Percentiles rank a stretch among this genome's conserved stretches.
Evolutionary conservation across 2,888 invertebrate species (phyloP).

Genomic region (Drosophila anceps): DNA sequence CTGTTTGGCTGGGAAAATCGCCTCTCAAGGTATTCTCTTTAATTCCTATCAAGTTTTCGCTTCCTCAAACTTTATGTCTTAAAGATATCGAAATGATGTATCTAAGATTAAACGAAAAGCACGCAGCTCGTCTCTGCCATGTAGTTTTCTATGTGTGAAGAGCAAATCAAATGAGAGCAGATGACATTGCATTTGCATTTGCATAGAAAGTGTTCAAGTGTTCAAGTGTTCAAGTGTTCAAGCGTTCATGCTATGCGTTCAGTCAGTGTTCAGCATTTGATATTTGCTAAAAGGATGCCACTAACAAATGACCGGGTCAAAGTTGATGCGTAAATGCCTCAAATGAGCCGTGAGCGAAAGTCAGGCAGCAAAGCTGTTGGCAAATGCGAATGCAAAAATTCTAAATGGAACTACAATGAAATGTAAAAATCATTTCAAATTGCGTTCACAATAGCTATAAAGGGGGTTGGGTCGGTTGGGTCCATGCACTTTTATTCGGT

Average conservation of each 20-base stretch:
- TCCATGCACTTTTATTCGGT: conserved; percentile 6
- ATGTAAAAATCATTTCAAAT: conserved; percentile 68
- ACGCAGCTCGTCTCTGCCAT: background rate
- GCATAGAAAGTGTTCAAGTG: conserved; percentile 5
- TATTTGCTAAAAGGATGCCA: conserved; percentile 13
- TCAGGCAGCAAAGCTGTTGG: conserved; percentile 7
- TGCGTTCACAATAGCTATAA: conserved; percentile 44
- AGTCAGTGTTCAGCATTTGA: conserved; percentile 5
- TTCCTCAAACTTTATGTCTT: background rate
- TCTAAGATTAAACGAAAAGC: background rate
- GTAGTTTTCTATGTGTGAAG: background rate
- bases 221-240: background rate
- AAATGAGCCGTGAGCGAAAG: conserved; percentile 18
- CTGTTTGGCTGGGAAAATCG: too few species aligned
- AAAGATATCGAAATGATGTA: background rate
- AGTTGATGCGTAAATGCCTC: conserved; percentile 18
- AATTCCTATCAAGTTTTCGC: too few species aligned
- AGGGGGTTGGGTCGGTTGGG: conserved; percentile 7
- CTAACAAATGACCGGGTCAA: conserved; percentile 15
- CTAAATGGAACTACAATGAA: conserved; percentile 65
- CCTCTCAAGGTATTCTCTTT: too few species aligned
- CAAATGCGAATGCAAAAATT: conserved; percentile 51
- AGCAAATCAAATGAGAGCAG: background rate
- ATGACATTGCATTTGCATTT: conserved; percentile 10
- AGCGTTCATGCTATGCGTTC: conserved; percentile 3